Base-by-base conservation (phyloP, 2,113 vertebrate genomes). In the Parus major region DNA sequence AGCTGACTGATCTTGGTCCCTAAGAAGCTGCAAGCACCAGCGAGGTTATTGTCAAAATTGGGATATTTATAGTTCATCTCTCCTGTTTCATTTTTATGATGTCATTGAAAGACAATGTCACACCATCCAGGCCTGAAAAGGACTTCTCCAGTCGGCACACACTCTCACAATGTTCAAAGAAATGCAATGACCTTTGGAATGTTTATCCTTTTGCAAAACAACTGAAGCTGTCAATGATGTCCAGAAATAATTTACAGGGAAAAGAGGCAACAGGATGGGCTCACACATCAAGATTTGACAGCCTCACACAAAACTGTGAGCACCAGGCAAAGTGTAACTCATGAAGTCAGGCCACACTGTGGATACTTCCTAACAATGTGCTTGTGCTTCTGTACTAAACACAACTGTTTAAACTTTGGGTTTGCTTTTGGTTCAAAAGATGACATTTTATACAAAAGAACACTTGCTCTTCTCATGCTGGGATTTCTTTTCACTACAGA, bases 1-100 rank as follows among this genome's bases (percentile, higher is more conserved):
- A 82, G 78, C 41, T 93, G 61, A 39, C 49, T 87, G 84, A 72
- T 59, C 83, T 82, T 65, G 50, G 87, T 90, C 53, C 69, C 53
- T 72, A 53, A 64, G 66, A 96, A 88, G 46, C 36, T 65, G 13
- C 61, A 87, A 82, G 25, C 35, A 60, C 29, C 52, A 64, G 36
- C 2, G 1, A 87, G 90, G 57, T 41, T 82, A 6, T n/a, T 78
- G 53, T 72, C 70, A 76, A 53, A 87, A 85, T 0, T 60, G 49
- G 47, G 36, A 56, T 61, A 56, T 68, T 87, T 49, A 41, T 12
- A 79, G 31, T 79, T 90, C 44, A 79, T 39, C 24, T 69, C 33
- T 71, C 33, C 35, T 65, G 17, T 44, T 90, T 35, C 47, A 50
- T 76, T 79, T 81, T 91, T 76, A 47, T n/a, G 7, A 17, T 79